Evolutionary conservation across 2,797 vertebrate species (phyloP).

Genomic region (Muscicapa striata): DNA sequence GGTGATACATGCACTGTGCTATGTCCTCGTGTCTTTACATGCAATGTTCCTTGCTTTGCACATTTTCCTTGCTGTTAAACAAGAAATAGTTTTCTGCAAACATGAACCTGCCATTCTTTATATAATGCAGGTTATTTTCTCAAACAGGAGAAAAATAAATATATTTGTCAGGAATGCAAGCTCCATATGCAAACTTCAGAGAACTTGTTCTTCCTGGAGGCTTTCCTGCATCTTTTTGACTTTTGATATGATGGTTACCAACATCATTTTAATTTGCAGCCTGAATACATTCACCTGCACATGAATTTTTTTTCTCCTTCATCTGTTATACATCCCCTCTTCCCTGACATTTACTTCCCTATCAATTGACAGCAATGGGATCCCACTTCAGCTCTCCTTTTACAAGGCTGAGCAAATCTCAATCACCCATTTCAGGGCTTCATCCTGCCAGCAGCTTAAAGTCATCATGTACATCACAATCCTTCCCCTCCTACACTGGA

Average conservation of each 20-base stretch:
- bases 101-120: not conserved
- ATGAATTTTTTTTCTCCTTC: not conserved
- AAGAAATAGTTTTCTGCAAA: not conserved
- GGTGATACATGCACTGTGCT: not conserved
- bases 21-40: not conserved
- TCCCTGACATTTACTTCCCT: not conserved
- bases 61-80: not conserved
- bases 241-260: not conserved
- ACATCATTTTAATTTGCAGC: not conserved
- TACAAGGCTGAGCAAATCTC: not conserved
- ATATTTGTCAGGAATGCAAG: not conserved
- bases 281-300: not conserved
- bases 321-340: not conserved
- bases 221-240: not conserved
- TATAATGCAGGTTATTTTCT: not conserved
- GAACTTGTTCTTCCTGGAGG: not conserved
- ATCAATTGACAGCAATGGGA: not conserved
- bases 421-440: not conserved
- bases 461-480: not conserved
- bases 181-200: not conserved
- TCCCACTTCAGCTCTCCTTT: constrained; percentile 3
- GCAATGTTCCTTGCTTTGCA: not conserved
- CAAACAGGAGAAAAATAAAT: not conserved
- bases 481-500: not conserved
- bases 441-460: not conserved